Percentiles rank a stretch among this genome's conserved stretches.
phyloP scores from a whole-genome alignment of 2,797 vertebrate genomes.

The Megalops cyprinoides region DNA sequence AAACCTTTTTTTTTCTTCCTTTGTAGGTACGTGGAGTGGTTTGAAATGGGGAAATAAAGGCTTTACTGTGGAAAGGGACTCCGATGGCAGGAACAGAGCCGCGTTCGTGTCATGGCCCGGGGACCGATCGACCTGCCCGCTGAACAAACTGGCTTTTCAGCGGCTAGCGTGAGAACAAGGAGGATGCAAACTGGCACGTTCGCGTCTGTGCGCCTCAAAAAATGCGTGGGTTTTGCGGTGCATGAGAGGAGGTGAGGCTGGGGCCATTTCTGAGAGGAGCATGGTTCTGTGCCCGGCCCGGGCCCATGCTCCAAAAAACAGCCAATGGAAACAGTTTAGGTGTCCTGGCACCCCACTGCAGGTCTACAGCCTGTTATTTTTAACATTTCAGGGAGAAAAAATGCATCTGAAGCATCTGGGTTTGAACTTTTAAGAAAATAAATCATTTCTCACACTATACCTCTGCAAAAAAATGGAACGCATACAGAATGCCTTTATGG shows the following conservation, averaged over 20 bases:
- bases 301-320: background rate
- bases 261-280: background rate
- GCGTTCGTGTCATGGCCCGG: too few relatives aligned
- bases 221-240: too few relatives aligned
- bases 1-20: background rate
- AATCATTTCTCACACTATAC: background rate
- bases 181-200: too few relatives aligned
- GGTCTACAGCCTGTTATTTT: background rate
- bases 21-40: background rate
- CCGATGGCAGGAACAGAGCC: background rate
- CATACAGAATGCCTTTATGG: background rate
- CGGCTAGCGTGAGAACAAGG: too few relatives aligned
- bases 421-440: constrained; percentile 1
- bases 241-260: background rate
- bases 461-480: background rate
- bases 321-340: background rate
- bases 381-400: background rate
- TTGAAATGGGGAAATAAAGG: background rate
- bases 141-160: too few relatives aligned
- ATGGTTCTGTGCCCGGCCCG: background rate
- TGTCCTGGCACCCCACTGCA: background rate
- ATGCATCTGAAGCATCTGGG: background rate
- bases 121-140: too few relatives aligned
- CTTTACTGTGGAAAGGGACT: background rate
- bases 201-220: too few relatives aligned